Evolutionary conservation across 2,113 vertebrate genomes (phyloP).

Genomic region (Silurus glanis): DNA sequence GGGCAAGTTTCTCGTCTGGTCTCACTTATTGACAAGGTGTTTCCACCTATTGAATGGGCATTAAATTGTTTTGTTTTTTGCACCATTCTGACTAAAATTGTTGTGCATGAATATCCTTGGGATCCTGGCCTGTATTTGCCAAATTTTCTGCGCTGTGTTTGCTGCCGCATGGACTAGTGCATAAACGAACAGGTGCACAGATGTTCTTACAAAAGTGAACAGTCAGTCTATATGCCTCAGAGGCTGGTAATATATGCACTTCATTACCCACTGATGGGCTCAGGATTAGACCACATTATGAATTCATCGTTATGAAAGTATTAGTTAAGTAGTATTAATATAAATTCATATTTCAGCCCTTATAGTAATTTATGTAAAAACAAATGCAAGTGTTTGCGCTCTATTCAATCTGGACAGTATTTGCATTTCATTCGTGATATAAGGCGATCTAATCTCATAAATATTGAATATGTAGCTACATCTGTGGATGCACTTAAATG

Average conservation of each 20-base stretch:
- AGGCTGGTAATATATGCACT: conserved; percentile 1
- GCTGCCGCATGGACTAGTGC: neutral
- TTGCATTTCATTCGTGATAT: conserved; percentile 64
- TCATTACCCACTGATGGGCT: neutral
- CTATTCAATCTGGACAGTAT: conserved; percentile 67
- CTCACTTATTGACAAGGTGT: neutral
- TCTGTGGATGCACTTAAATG: conserved; percentile 62
- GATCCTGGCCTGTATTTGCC: neutral
- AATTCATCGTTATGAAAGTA: neutral
- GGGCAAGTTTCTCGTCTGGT: neutral
- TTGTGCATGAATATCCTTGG: no score
- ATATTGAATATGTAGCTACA: conserved; percentile 54
- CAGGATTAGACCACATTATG: neutral
- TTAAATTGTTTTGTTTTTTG: neutral
- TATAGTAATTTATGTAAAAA: neutral
- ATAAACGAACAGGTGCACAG: neutral
- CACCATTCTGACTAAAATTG: neutral
- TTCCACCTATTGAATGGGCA: neutral
- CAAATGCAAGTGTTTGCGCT: conserved; percentile 29
- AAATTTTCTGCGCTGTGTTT: neutral
- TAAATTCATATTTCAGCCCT: neutral
- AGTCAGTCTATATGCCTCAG: neutral
- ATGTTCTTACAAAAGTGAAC: neutral
- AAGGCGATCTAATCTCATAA: conserved; percentile 62
- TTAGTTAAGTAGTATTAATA: neutral